Conservation (phyloP, 2,888 invertebrate genomes). For the Caenorhabditis sp. region DNA sequence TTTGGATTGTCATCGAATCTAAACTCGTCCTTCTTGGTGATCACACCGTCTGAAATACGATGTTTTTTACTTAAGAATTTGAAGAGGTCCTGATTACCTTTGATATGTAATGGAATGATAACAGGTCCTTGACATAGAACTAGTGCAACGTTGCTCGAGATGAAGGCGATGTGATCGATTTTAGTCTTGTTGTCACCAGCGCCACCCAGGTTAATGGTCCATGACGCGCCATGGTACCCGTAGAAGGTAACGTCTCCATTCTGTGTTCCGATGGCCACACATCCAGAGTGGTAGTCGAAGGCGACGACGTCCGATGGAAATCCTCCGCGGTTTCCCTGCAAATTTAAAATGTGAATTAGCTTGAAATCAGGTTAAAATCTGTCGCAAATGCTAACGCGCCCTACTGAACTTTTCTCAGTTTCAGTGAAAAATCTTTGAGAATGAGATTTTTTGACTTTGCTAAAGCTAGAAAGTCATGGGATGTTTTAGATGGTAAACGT, state of each 20-base stretch:
- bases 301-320: constrained; percentile 46
- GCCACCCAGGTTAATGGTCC: constrained; percentile 8
- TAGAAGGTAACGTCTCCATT: constrained; percentile 44
- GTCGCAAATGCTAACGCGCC: neutral
- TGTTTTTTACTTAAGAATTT: neutral
- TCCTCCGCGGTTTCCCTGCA: constrained; percentile 57
- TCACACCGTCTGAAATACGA: constrained; percentile 9
- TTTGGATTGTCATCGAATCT: neutral
- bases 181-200: neutral
- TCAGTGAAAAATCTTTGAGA: too few species aligned
- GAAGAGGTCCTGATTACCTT: constrained; percentile 19
- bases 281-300: constrained; percentile 39
- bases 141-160: constrained; percentile 21
- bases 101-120: constrained; percentile 26
- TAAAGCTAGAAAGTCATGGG: too few species aligned
- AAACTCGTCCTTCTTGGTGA: constrained; percentile 16
- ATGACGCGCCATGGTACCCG: constrained; percentile 27
- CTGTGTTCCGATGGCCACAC: constrained; percentile 30
- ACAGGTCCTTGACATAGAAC: constrained; percentile 28
- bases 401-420: too few species aligned
- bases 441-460: too few species aligned
- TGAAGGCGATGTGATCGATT: constrained; percentile 25
- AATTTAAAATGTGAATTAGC: neutral
- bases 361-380: neutral
- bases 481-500: too few species aligned